phyloP scores from a whole-genome alignment of 2,888 invertebrate species.

The Geotrupes spiniger region DNA sequence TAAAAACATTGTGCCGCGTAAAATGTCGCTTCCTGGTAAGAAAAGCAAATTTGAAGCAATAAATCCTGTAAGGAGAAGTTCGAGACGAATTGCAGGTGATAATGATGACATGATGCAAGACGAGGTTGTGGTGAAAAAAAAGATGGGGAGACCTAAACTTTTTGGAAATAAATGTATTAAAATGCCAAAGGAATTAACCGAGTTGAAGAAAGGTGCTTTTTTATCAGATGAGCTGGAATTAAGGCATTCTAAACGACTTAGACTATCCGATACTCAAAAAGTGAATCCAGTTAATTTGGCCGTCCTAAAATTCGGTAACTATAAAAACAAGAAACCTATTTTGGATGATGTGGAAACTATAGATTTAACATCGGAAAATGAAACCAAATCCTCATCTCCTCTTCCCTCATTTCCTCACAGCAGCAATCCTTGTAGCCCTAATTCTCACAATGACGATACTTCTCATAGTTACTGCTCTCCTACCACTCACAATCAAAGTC shows the following conservation, averaged over 20 bases:
- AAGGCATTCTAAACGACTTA: constrained; percentile 11
- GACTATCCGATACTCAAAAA: constrained; percentile 9
- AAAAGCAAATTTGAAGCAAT: constrained; percentile 1
- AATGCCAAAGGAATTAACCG: background rate
- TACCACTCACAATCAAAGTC: no score
- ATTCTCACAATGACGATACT: no score
- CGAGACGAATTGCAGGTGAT: constrained; percentile 13
- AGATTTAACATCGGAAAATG: constrained; percentile 15
- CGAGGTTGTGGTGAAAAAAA: background rate
- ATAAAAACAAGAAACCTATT: no score
- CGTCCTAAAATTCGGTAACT: no score
- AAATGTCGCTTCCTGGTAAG: no score
- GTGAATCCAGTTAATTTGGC: no score
- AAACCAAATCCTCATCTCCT: background rate
- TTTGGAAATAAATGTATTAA: background rate
- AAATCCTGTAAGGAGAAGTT: constrained; percentile 9
- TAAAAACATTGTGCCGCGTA: no score
- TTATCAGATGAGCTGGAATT: constrained; percentile 1
- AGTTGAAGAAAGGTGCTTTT: constrained; percentile 1
- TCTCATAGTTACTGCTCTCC: no score
- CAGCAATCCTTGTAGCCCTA: no score
- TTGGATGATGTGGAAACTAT: constrained; percentile 12
- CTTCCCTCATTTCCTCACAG: no score
- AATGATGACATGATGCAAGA: background rate
- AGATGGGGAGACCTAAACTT: background rate